Evolutionary conservation across 2,888 invertebrate species (phyloP), one percentile per base, ranked within the genome.

Genomic region (Callinectes sapidus): DNA sequence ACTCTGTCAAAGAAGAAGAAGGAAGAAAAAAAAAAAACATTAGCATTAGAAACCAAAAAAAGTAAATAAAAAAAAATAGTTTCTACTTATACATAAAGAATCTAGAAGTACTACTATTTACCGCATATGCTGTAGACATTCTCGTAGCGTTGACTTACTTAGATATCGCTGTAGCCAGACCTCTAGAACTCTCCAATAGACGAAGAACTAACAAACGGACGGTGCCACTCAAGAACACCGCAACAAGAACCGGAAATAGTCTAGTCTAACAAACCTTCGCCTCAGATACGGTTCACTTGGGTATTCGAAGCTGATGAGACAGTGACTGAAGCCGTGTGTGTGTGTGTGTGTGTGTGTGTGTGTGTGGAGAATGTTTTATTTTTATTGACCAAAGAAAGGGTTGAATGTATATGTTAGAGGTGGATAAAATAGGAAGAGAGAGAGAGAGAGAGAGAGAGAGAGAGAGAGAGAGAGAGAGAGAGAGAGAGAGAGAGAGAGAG

Each of bases 1-100:
- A 86, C 42, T 42, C 35, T 86, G 86, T 39, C 39, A 39, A 81
- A n/a, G n/a, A 81, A n/a, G n/a, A n/a, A n/a, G n/a, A n/a, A n/a
- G n/a, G n/a, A n/a, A n/a, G n/a, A n/a, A n/a, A n/a, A 39, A 39
- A 39, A 77, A 10, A 77, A 18, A 71, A 10, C 3, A 71, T 28
- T 71, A 86, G 42, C 18, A 86, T 18, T 42, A 86, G 32, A 16
- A 71, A n/a, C 3, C 32, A 16, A 39, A 14, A 8, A 86, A 18
- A 16, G 23, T 35, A 39, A 16, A 39, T 23, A 42, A 86, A 23
- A 16, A 39, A 42, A 18, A 42, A 86, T 10, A 6, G 35, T 86
- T 86, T 42, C 14, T 42, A 86, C 35, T 86, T 39, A 35, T 42
- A 35, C 32, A 86, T 42, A 39, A 32, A 5, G 16, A 18, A 23